Conservation (phyloP, 2,888 invertebrate species). For the Amiota mariae region DNA sequence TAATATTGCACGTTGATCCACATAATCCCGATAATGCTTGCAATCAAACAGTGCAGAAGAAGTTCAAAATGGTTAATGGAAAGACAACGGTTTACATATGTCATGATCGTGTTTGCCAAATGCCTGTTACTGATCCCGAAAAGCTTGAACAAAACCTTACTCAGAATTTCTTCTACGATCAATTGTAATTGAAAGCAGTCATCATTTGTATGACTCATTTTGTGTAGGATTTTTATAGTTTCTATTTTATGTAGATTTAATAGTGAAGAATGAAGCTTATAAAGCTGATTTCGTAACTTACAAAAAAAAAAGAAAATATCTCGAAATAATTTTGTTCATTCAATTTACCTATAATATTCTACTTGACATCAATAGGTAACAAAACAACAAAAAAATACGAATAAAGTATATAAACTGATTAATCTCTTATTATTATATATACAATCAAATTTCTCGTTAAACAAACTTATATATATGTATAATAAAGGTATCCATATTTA, state of each 20-base stretch:
- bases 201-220: slow-evolving; percentile 35
- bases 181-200: slow-evolving; percentile 38
- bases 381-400: too few species aligned
- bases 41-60: slow-evolving; percentile 65
- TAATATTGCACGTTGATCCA: slow-evolving; percentile 70
- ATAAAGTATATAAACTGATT: too few species aligned
- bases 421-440: too few species aligned
- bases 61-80: slow-evolving; percentile 72
- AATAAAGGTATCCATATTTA: too few species aligned
- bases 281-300: too few species aligned
- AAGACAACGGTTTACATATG: slow-evolving; percentile 73
- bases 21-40: slow-evolving; percentile 58
- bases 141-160: slow-evolving; percentile 68
- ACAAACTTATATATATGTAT: too few species aligned
- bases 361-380: too few species aligned
- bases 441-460: too few species aligned
- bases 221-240: background rate
- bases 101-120: slow-evolving; percentile 71
- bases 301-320: too few species aligned
- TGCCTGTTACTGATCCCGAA: slow-evolving; percentile 71
- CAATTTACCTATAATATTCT: too few species aligned
- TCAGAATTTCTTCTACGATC: slow-evolving; percentile 64
- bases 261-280: background rate
- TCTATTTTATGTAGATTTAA: background rate
- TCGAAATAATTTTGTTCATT: too few species aligned